Base-by-base conservation (phyloP, 2,797 vertebrate genomes). In the Nothura maculosa region DNA sequence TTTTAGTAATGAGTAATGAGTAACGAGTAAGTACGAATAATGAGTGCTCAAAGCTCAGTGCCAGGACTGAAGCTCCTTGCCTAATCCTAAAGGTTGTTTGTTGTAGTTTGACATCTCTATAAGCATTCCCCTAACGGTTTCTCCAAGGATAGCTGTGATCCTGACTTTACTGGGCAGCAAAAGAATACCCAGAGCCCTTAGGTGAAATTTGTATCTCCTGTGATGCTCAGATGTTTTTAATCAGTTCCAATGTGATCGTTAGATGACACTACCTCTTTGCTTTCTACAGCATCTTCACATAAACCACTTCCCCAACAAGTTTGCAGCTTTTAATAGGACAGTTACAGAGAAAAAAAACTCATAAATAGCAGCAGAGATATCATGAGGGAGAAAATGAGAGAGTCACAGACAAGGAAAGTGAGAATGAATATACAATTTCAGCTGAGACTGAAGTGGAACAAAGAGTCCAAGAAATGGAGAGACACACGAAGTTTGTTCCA, bases 351-450 rank as follows among this genome's bases (percentile, higher is more conserved):
- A 89, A 70, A 92, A 48, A 25, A 54, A 94, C 85, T 89, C 88
- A 86, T 75, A 84, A 96, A 96, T 89, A 92, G 87, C 60, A 87
- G 22, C 68, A 92, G 73, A 92, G 52, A 42, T 16, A 25, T 40
- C 34, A 22, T 38, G 9, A 82, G 55, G 60, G 58, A 74, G 78
- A 50, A 86, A 93, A 81, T 60, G 45, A 57, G 81, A 58, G 30
- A 88, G 74, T 91, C 72, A 42, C 61, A 80, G 81, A 16, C 89
- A 87, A 77, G 20, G 40, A 36, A 85, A 20, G 84, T 93, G 83
- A 79, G 62, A 85, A 47, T 87, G 75, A 85, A 87, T 45, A 79
- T 45, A 25, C 8, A 6, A 79, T 83, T 94, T 89, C 79, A 85
- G 42, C 54, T 94, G 80, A 89, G 93, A 76, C 34, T 87, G 79